Conservation (phyloP, 2,888 invertebrate genomes). For the Drosophila colorata region DNA sequence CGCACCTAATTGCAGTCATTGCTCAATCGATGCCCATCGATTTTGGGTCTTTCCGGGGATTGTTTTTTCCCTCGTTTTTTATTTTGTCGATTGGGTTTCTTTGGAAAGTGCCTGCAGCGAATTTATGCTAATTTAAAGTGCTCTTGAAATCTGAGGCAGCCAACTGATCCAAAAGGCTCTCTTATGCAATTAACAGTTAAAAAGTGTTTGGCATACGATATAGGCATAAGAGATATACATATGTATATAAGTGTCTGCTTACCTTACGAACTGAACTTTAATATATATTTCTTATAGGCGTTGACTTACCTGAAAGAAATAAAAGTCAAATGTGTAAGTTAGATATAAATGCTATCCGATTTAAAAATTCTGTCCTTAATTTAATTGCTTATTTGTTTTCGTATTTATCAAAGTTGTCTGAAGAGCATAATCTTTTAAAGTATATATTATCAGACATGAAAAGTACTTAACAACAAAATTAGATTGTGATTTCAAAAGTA, state of each 20-base stretch:
- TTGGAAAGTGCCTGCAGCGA: slow-evolving; percentile 61
- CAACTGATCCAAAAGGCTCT: slow-evolving; percentile 12
- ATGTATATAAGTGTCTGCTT: not conserved
- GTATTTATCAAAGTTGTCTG: no score
- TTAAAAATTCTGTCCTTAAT: no score
- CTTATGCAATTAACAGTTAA: slow-evolving; percentile 53
- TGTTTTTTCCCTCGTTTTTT: slow-evolving; percentile 8
- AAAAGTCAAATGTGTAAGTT: not conserved
- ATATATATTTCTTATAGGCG: not conserved
- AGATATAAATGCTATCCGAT: not conserved
- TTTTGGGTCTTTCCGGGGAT: slow-evolving; percentile 5
- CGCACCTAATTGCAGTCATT: slow-evolving; percentile 75
- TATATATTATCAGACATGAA: no score
- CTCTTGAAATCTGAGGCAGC: slow-evolving; percentile 34
- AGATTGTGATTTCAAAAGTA: no score
- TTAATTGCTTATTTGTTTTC: no score
- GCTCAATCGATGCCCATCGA: slow-evolving; percentile 69
- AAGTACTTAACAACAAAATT: no score
- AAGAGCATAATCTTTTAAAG: no score
- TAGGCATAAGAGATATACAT: not conserved
- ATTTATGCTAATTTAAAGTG: slow-evolving; percentile 65
- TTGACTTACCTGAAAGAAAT: slow-evolving; percentile 42
- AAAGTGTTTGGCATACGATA: slow-evolving; percentile 1
- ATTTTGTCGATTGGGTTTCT: slow-evolving; percentile 52
- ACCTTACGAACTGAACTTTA: slow-evolving; percentile 7